Conservation (phyloP, 2,888 invertebrate genomes). For the Drosophila differens region DNA sequence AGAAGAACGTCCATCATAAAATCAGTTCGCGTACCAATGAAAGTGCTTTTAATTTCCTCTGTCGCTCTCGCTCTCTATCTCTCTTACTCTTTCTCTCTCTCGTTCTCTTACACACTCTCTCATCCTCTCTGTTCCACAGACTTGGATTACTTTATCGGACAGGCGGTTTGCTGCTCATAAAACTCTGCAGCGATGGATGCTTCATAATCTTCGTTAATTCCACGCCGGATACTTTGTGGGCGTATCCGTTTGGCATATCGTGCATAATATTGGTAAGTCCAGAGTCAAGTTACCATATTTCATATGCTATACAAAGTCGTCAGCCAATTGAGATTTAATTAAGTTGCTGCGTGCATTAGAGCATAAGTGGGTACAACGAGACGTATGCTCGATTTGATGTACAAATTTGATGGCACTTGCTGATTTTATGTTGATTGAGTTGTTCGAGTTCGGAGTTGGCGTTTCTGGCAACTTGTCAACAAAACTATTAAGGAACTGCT, state of each 20-base stretch:
- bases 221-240: constrained; percentile 87
- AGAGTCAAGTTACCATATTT: background rate
- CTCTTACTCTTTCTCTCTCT: background rate
- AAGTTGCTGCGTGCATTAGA: constrained; percentile 1
- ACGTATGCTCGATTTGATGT: constrained; percentile 41
- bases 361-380: constrained; percentile 14
- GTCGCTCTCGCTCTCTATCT: background rate
- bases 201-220: constrained; percentile 89
- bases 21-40: constrained; percentile 26
- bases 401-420: constrained; percentile 30
- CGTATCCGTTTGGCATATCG: constrained; percentile 87
- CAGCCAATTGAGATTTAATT: constrained; percentile 41
- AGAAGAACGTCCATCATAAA: constrained; percentile 42
- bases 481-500: constrained; percentile 59
- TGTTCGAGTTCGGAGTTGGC: constrained; percentile 11
- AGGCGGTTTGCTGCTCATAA: constrained; percentile 87
- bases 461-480: constrained; percentile 38
- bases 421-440: constrained; percentile 45
- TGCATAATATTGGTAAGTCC: constrained; percentile 88
- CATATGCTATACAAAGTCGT: background rate
- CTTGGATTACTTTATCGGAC: constrained; percentile 88
- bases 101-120: background rate
- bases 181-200: constrained; percentile 87
- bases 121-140: constrained; percentile 82
- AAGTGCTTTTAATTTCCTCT: constrained; percentile 53